Conservation (phyloP, 2,113 vertebrate genomes). For the Kobus ellipsiprymnus region DNA sequence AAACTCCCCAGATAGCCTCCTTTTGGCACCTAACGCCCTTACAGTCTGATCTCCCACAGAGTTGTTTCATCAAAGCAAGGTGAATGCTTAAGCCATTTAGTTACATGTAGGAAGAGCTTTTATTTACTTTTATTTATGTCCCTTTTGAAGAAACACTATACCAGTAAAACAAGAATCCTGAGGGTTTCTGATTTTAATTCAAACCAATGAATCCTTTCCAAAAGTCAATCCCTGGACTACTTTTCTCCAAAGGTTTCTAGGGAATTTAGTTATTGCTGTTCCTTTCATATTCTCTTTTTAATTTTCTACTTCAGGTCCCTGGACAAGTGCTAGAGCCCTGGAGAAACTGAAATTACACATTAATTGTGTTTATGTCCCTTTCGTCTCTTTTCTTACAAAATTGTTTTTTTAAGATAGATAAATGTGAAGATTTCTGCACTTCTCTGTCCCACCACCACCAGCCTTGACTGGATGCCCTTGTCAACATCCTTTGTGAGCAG, state of each 20-base stretch:
- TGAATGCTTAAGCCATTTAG: background rate
- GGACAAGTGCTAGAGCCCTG: background rate
- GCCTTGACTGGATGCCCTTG: background rate
- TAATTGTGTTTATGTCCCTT: background rate
- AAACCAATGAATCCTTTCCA: background rate
- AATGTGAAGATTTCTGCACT: background rate
- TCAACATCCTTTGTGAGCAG: background rate
- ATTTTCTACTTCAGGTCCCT: background rate
- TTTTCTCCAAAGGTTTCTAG: background rate
- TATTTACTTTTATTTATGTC: background rate
- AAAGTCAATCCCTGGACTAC: background rate
- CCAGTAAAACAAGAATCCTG: background rate
- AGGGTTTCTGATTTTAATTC: background rate
- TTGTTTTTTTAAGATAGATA: background rate
- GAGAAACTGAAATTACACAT: background rate
- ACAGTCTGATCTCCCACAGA: background rate
- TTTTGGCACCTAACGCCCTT: background rate
- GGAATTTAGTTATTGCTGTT: background rate
- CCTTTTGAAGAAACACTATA: background rate
- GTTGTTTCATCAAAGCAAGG: background rate
- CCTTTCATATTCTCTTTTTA: background rate
- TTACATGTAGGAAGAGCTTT: background rate
- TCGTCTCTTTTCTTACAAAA: background rate
- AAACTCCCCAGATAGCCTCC: constrained; percentile 35
- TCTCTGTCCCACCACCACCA: too few relatives aligned